These are phyloP conservation scores for Otus sunia DNA, from an alignment of 2,113 vertebrate genomes.

Conservation along the genomic window DNA sequence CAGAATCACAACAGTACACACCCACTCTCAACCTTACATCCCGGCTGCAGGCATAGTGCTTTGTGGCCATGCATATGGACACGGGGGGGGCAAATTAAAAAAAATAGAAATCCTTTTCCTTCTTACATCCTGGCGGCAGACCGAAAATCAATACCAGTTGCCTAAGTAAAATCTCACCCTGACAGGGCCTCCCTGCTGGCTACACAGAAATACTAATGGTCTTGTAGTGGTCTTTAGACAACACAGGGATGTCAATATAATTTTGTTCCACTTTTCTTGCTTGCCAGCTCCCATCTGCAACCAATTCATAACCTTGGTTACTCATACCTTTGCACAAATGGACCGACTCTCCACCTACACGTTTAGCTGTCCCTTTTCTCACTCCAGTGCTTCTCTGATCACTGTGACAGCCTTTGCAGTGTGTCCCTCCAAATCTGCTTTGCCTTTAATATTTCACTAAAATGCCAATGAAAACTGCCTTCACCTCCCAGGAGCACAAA, in stretches of 20 bases:
- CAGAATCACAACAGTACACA: not conserved
- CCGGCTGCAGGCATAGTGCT: not conserved
- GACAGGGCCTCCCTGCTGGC: conserved; percentile 66
- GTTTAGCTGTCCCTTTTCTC: conserved; percentile 62
- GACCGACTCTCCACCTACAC: conserved; percentile 61
- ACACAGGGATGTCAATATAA: conserved; percentile 77
- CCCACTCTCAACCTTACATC: not conserved
- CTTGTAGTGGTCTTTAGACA: conserved; percentile 71
- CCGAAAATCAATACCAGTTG: conserved; percentile 76
- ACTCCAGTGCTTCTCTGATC: conserved; percentile 76
- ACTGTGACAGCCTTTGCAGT: conserved; percentile 76
- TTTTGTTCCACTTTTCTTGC: conserved; percentile 80
- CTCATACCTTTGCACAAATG: conserved; percentile 72
- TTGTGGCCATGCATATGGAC: not conserved
- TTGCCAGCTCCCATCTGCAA: conserved; percentile 76
- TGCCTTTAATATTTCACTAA: conserved; percentile 86
- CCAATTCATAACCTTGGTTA: conserved; percentile 78
- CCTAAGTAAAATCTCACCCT: conserved; percentile 72
- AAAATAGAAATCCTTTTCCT: not conserved
- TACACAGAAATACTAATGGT: conserved; percentile 65
- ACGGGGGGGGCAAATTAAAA: not conserved
- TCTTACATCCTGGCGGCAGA: conserved; percentile 16
- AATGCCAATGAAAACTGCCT: conserved; percentile 75
- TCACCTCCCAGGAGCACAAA: conserved; percentile 66
- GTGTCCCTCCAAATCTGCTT: conserved; percentile 76